Evolutionary conservation across 2,888 invertebrate genomes (phyloP).

Genomic region (Eristalinus sepulchralis): DNA sequence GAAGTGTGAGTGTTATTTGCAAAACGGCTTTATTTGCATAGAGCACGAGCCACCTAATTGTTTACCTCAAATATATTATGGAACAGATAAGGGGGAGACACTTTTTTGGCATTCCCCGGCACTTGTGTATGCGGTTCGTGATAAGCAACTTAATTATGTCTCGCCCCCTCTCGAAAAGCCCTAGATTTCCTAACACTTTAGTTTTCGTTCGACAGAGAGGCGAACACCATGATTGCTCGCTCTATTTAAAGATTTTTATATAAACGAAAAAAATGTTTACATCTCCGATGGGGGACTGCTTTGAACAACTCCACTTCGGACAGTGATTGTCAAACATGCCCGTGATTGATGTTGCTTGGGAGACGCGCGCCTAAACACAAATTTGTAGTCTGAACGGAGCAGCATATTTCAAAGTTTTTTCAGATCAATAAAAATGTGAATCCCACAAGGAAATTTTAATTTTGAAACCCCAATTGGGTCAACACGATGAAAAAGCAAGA

Average conservation of each 20-base stretch:
- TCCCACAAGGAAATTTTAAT: slow-evolving; percentile 22
- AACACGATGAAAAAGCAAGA: slow-evolving; percentile 49
- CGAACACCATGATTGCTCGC: not conserved
- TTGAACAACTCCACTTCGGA: slow-evolving; percentile 2
- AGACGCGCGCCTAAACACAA: slow-evolving; percentile 27
- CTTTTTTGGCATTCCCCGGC: slow-evolving; percentile 1
- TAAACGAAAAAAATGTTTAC: not conserved
- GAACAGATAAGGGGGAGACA: slow-evolving; percentile 42
- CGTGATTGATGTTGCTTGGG: slow-evolving; percentile 21
- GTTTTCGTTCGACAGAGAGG: not conserved
- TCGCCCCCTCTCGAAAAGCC: not conserved
- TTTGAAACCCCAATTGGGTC: slow-evolving; percentile 39
- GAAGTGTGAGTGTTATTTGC: not conserved
- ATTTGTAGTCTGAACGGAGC: not conserved
- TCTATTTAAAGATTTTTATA: slow-evolving; percentile 28
- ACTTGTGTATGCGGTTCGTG: not conserved
- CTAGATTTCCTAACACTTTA: not conserved
- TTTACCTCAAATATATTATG: slow-evolving; percentile 14
- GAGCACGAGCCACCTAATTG: slow-evolving; percentile 2
- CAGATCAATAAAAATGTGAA: slow-evolving; percentile 7
- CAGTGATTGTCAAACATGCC: not conserved
- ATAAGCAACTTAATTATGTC: slow-evolving; percentile 20
- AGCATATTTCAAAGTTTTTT: not conserved
- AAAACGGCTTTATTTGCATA: slow-evolving; percentile 18
- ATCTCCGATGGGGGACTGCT: not conserved